phyloP scores from a whole-genome alignment of 2,113 vertebrate species.

The Blennius ocellaris region DNA sequence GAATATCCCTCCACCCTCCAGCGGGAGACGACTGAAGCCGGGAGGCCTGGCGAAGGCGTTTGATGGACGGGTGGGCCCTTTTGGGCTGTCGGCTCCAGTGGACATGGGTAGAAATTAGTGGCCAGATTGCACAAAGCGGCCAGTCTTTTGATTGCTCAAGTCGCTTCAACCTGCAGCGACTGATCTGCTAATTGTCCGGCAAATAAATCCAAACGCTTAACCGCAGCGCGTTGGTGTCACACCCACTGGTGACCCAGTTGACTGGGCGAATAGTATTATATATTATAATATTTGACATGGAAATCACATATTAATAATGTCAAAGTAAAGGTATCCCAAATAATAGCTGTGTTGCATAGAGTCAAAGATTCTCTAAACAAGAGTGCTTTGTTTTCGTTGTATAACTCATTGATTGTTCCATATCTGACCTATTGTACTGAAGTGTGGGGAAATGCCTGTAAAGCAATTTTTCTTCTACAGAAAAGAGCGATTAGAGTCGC shows the following conservation, averaged over 20 bases:
- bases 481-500: too few relatives aligned
- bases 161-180: background rate
- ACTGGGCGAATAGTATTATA: constrained; percentile 23
- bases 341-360: too few relatives aligned
- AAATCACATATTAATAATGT: too few relatives aligned
- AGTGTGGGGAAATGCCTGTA: too few relatives aligned
- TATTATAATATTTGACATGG: too few relatives aligned
- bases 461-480: too few relatives aligned
- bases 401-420: too few relatives aligned
- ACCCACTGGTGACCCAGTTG: constrained; percentile 43
- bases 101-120: constrained; percentile 1
- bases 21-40: constrained; percentile 27
- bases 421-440: too few relatives aligned
- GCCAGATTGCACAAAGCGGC: background rate
- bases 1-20: constrained; percentile 52
- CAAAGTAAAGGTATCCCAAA: too few relatives aligned
- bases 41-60: constrained; percentile 8
- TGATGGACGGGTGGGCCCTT: constrained; percentile 12
- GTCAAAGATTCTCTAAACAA: too few relatives aligned
- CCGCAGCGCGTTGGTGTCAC: constrained; percentile 1
- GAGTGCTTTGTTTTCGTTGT: too few relatives aligned
- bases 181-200: constrained; percentile 10
- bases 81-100: constrained; percentile 1
- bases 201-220: constrained; percentile 34
- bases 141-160: background rate